A percentile compares a stretch with the other conserved stretches of the same genome.
These are phyloP conservation scores for Balearica regulorum DNA, from an alignment of 2,797 vertebrate species.

Conservation along the genomic window DNA sequence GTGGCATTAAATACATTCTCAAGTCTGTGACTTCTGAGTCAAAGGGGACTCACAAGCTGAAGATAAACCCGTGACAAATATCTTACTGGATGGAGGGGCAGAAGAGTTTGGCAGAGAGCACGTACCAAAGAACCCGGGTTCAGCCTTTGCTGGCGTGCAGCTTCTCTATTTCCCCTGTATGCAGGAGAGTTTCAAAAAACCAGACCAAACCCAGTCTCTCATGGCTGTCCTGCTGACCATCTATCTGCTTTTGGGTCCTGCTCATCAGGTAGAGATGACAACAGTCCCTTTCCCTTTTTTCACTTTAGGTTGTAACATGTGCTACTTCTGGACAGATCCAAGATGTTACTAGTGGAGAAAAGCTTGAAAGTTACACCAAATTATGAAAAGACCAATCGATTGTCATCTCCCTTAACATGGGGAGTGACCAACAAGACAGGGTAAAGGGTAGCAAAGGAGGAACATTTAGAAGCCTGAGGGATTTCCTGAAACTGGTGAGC, in stretches of 20 bases:
- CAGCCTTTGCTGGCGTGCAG: fast-evolving
- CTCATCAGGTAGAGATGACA: background rate
- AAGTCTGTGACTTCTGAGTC: background rate
- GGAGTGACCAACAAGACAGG: background rate
- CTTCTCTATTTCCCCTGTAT: fast-evolving
- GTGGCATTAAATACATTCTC: fast-evolving
- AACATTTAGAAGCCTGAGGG: background rate
- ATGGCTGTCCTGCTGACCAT: background rate
- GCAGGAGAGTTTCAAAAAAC: background rate
- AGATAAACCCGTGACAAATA: background rate
- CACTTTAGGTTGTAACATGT: background rate
- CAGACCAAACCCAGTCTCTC: fast-evolving
- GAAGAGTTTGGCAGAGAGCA: background rate
- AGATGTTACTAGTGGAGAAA: background rate
- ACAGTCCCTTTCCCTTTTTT: background rate
- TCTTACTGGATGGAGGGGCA: background rate
- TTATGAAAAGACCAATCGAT: background rate
- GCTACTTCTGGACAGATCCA: background rate
- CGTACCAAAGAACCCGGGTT: fast-evolving
- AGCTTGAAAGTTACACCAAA: background rate
- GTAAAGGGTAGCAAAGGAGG: background rate
- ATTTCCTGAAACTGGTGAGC: background rate
- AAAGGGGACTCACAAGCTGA: background rate
- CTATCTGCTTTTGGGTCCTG: background rate
- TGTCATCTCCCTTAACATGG: background rate